phyloP scores from a whole-genome alignment of 2,113 vertebrate genomes.

The Microcebus tavaratra region DNA sequence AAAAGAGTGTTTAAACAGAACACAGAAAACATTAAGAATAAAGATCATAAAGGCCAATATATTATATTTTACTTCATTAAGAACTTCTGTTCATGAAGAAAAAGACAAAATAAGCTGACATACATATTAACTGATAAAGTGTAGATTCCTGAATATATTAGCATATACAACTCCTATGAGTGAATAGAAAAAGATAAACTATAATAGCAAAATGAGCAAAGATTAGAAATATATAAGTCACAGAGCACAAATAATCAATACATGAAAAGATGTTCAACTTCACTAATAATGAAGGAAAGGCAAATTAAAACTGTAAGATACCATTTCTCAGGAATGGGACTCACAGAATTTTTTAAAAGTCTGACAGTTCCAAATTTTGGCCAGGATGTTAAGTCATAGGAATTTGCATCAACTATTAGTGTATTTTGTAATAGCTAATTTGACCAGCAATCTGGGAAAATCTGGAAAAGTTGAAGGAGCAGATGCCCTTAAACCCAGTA shows the following conservation, averaged over 20 bases:
- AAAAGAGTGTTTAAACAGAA: not conserved
- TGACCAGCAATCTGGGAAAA: not conserved
- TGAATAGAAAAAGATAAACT: not conserved
- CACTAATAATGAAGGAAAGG: not conserved
- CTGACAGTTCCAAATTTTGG: not conserved
- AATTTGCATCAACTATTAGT: not conserved
- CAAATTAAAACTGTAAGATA: not conserved
- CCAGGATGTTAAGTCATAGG: not conserved
- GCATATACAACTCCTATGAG: not conserved
- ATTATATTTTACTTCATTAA: not conserved
- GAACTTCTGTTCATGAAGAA: not conserved
- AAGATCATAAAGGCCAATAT: not conserved
- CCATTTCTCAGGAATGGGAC: not conserved
- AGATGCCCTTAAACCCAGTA: not conserved
- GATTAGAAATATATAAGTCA: not conserved
- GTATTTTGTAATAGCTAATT: not conserved
- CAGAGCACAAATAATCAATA: not conserved
- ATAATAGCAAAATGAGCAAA: not conserved
- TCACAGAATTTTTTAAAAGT: not conserved
- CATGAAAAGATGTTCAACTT: not conserved
- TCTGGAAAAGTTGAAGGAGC: not conserved
- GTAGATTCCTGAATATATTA: not conserved
- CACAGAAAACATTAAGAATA: not conserved
- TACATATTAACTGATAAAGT: not conserved
- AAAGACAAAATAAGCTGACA: not conserved